Percentiles rank a stretch among this genome's conserved stretches.
These are phyloP conservation scores for Perodicticus potto DNA, from an alignment of 2,797 vertebrate species.

Conservation along the genomic window DNA sequence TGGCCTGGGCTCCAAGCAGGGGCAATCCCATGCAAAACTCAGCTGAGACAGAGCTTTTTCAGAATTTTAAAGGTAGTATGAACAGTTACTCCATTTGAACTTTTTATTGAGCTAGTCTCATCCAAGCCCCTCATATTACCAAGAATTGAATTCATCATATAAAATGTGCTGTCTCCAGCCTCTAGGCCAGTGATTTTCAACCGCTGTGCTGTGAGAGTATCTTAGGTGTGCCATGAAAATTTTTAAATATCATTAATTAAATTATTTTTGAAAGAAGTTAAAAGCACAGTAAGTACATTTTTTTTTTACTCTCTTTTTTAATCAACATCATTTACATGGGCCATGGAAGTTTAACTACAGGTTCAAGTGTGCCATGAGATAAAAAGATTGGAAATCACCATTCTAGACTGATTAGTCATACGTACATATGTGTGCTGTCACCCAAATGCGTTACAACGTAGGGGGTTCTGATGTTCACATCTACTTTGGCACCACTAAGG, in stretches of 20 bases:
- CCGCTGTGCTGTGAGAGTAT: no score
- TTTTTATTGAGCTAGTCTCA: background rate
- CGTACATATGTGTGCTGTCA: background rate
- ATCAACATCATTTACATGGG: no score
- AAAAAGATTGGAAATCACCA: no score
- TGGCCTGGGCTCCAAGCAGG: background rate
- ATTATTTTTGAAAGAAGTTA: no score
- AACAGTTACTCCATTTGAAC: background rate
- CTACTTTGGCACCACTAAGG: background rate
- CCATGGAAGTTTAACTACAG: no score
- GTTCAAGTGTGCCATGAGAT: no score
- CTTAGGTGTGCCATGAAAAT: no score
- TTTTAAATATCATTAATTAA: no score
- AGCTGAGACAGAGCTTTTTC: background rate
- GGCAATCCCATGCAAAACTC: background rate
- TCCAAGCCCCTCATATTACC: background rate
- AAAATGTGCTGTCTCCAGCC: background rate
- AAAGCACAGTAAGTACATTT: no score
- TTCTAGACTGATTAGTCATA: background rate
- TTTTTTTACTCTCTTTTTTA: no score
- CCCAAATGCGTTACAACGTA: background rate
- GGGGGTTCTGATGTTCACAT: background rate
- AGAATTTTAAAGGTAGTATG: background rate
- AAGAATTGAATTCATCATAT: constrained; percentile 1
- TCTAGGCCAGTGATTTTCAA: background rate